These are phyloP conservation scores for Mya arenaria DNA, from an alignment of 1,140 invertebrate genomes.

Conservation along the genomic window DNA sequence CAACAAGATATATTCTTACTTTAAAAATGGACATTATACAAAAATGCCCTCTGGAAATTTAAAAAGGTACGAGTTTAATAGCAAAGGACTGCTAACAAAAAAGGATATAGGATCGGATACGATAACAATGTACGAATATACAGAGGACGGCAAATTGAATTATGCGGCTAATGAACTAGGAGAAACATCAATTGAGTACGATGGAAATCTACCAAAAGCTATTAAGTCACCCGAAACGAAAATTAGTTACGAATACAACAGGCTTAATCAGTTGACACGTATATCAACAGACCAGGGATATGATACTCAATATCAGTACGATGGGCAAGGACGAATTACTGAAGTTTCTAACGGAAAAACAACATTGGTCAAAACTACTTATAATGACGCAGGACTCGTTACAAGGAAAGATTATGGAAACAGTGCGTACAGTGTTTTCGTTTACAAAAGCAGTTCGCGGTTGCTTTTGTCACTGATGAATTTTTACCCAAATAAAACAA, in stretches of 20 bases:
- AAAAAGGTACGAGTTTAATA: slow-evolving; percentile 8
- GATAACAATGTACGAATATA: background rate
- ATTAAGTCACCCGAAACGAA: background rate
- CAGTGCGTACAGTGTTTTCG: background rate
- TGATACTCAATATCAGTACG: background rate
- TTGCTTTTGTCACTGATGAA: background rate
- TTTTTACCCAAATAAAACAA: background rate
- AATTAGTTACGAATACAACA: background rate
- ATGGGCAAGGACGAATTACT: background rate
- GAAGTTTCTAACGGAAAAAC: background rate
- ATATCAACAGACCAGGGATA: slow-evolving; percentile 3
- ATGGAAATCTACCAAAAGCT: background rate
- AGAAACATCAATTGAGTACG: background rate
- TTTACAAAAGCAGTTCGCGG: background rate
- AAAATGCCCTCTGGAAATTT: background rate
- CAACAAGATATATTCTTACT: background rate
- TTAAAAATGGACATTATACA: background rate
- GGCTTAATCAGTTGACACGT: background rate
- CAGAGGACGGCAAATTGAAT: background rate
- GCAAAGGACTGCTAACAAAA: background rate
- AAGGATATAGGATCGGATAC: background rate
- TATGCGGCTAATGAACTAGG: background rate
- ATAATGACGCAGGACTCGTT: background rate
- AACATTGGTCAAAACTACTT: background rate
- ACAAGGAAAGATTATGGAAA: background rate